Base-by-base conservation (phyloP, 2,113 vertebrate genomes). In the Callorhinus ursinus region DNA sequence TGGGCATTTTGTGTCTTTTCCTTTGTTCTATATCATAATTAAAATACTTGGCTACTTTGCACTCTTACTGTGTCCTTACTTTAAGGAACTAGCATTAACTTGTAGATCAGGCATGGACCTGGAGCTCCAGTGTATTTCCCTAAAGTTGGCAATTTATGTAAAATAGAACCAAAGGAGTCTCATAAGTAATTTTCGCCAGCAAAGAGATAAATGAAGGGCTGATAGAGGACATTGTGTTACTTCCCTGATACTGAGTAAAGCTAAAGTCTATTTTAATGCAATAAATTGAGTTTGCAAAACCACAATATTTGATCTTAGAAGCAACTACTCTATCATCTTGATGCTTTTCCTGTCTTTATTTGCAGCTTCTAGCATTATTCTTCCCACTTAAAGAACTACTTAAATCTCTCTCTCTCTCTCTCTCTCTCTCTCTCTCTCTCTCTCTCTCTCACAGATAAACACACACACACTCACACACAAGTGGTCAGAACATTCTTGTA, bases 211-310 rank as follows among this genome's bases (percentile, higher is more conserved):
- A 98, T 89, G 95, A 96, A 97, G 83, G 65, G 3, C 82, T 96
- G 59, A 86, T 65, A 95, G 46, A 96, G 93, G 86, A 93, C 88
- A 95, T 83, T 91, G 85, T 83, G 71, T 93, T 97, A 95, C 88
- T 95, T 96, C 55, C 53, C 36, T 97, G 77, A 96, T 97, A 87
- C 84, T 83, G 86, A 97, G 49, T 93, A 95, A 97, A 92, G 67
- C 90, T 95, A 55, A 96, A 97, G 89, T 96, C 86, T 96, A 95
- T 95, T 97, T 98, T 96, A 97, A 98, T 96, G 92, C 79, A 96
- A 95, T 96, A 97, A 97, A 94, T 82, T 92, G 83, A 97, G 86
- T 97, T 96, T 96, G 94, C 59, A 96, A 92, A 96, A 97, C 90
- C 86, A 97, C 86, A 97, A 87, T 93, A 98, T 97, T 96, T 96